A percentile compares a stretch with the other conserved stretches of the same genome.
These are phyloP conservation scores for Lutra lutra DNA, from an alignment of 2,797 vertebrate genomes.

Conservation along the genomic window DNA sequence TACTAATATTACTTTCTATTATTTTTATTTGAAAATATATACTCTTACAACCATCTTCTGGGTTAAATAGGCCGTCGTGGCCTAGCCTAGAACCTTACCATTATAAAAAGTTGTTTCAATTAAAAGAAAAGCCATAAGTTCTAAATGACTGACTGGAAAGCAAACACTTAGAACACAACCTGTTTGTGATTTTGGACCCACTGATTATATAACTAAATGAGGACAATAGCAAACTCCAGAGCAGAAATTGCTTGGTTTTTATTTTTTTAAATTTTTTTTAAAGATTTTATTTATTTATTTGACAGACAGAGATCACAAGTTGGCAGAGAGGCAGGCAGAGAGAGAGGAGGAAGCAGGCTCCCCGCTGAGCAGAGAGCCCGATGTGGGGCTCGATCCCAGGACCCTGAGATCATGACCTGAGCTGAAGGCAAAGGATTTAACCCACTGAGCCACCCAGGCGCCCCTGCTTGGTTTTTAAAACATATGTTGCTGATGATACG, in stretches of 20 bases:
- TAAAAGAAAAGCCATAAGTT: constrained; percentile 6
- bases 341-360: too few relatives aligned
- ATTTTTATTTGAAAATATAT: constrained; percentile 10
- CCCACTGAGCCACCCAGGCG: too few relatives aligned
- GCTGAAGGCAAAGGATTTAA: too few relatives aligned
- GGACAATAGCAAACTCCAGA: background rate
- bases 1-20: background rate
- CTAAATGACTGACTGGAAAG: constrained; percentile 1
- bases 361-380: too few relatives aligned
- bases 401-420: too few relatives aligned
- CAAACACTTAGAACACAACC: background rate
- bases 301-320: too few relatives aligned
- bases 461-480: background rate
- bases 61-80: constrained; percentile 13
- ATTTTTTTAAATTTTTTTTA: too few relatives aligned
- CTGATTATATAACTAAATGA: background rate
- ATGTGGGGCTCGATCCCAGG: too few relatives aligned
- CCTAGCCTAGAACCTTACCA: background rate
- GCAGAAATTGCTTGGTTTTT: background rate
- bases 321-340: too few relatives aligned
- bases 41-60: background rate
- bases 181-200: background rate
- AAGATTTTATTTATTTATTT: too few relatives aligned
- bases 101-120: constrained; percentile 16
- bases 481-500: background rate